Base-by-base conservation (phyloP, 2,888 invertebrate genomes). In the Tuberolachnus salignus region DNA sequence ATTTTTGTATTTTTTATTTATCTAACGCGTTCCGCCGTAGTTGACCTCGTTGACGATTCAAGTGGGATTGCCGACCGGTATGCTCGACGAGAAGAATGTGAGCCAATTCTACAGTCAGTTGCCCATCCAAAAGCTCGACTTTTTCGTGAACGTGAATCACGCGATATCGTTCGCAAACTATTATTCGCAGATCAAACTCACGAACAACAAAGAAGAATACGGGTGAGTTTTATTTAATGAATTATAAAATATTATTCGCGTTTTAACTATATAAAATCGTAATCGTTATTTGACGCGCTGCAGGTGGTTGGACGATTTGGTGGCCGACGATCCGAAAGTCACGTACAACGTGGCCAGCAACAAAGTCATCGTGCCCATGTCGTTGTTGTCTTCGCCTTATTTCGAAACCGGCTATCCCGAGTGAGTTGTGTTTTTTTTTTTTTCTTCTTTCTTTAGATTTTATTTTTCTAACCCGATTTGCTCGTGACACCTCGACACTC, bases 71-170 rank as follows among this genome's bases (percentile, higher is more conserved):
- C 87, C 87, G 1, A 83, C 85, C 34, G 82, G 83, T 23, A 84
- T 85, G 72, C 83, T 84, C 16, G 83, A 85, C 44, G 83, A 84
- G 4, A 82, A 83, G 10, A 86, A 85, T 80, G 82, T 87, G 2
- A 86, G 87, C 82, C 84, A 85, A 11, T 86, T 86, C 81, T 88
- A 87, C 83, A 83, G 82, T 19, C 83, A 85, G 66, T 83, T 88
- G 67, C 85, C 84, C 34, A 85, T 89, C 57, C 86, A 88, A 82
- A 86, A 86, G 82, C 84, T 86, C 23, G 87, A 88, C 83, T 87
- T 89, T 81, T 89, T 89, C 83, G 85, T 85, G 78, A 89, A 88
- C 83, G 84, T 88, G 6, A 84, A 86, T 61, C 86, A 86, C 82
- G 86, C 87, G 0, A 85, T 87, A 57, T 82, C 82, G 2, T 89